Conservation (phyloP, 2,797 vertebrate genomes). For the Amblyraja radiata region DNA sequence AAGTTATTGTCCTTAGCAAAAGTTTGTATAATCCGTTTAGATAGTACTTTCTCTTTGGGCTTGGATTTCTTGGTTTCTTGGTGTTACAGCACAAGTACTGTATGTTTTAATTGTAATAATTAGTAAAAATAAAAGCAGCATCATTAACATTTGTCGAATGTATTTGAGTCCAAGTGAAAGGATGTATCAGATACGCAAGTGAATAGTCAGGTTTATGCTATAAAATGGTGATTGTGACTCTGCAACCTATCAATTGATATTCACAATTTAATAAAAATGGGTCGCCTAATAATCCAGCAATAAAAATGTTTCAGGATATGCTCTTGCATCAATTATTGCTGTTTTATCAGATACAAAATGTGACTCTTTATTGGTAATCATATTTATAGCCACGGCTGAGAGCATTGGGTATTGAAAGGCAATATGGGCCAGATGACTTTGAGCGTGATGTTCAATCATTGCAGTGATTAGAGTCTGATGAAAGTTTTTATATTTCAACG, state of each 20-base stretch:
- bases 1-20: no score
- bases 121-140: neutral
- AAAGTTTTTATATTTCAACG: neutral
- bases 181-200: neutral
- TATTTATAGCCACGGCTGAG: neutral
- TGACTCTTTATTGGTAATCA: neutral
- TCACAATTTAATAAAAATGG: neutral
- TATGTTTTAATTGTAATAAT: no score
- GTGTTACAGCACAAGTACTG: no score
- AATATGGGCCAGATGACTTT: neutral
- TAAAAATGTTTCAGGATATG: neutral
- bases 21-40: no score
- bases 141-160: neutral
- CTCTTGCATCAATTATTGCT: neutral
- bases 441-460: neutral
- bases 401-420: neutral
- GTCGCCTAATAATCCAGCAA: neutral
- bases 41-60: no score
- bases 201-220: neutral
- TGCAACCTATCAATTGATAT: neutral
- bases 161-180: neutral
- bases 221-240: neutral
- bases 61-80: no score
- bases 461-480: neutral
- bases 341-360: neutral